A percentile compares a stretch with the other conserved stretches of the same genome.
Evolutionary conservation across 2,888 invertebrate genomes (phyloP).

Genomic region (Meiosimyza decipiens): DNA sequence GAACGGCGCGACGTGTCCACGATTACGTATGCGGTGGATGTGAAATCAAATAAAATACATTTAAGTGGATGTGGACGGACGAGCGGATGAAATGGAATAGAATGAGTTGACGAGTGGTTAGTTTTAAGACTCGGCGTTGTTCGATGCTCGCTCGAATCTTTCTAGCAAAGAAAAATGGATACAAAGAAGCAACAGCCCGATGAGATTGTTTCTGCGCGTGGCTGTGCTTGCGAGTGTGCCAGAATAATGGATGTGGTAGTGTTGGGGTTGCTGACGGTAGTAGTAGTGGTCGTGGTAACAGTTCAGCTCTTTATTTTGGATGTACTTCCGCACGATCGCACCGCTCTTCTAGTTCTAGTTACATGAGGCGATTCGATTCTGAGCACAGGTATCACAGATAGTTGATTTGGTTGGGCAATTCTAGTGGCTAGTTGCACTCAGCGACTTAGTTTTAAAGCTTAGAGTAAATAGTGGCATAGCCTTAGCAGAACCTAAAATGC

Average conservation of each 20-base stretch:
- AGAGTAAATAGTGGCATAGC: no score
- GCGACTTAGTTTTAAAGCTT: no score
- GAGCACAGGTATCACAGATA: no score
- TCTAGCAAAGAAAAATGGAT: constrained; percentile 33
- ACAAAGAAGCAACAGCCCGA: not conserved
- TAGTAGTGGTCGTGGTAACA: not conserved
- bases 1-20: constrained; percentile 35
- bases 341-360: no score
- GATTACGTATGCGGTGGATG: constrained; percentile 37
- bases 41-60: constrained; percentile 38
- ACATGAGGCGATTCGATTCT: no score
- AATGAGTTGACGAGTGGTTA: constrained; percentile 51
- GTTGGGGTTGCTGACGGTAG: constrained; percentile 1
- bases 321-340: no score
- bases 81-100: constrained; percentile 53
- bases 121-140: constrained; percentile 18
- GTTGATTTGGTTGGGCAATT: no score
- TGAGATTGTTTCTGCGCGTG: not conserved
- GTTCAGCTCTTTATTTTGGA: no score
- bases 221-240: constrained; percentile 4
- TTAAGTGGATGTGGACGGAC: constrained; percentile 49
- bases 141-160: constrained; percentile 15
- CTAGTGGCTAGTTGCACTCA: no score
- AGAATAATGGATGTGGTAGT: not conserved
- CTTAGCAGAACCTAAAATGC: no score